Evolutionary conservation across 2,113 vertebrate genomes (phyloP), one percentile per base, ranked within the genome.

Genomic region (Malurus alboscapulatus): DNA sequence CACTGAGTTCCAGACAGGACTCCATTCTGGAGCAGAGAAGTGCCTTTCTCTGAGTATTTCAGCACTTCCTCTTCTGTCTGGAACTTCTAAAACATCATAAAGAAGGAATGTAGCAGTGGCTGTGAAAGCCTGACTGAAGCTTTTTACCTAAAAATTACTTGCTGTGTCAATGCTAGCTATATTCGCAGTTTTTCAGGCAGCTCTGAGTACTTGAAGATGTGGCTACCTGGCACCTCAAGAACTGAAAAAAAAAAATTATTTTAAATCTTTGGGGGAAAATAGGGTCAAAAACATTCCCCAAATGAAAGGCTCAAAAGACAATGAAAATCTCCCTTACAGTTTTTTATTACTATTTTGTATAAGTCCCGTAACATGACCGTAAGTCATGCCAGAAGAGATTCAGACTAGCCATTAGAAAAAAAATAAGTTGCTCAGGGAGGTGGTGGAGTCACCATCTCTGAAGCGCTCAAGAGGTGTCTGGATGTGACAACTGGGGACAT

Each of bases 21-120:
- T 92, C 83, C 84, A 69, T 91, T 63, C 82, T 80, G n/a, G 75
- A 74, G 72, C 82, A 94, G 65, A 91, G 89, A 80, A 92, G 63
- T 0, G 69, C 48, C 57, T 92, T 96, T 92, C 86, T 93, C 65
- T 77, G 83, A 84, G 44, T 69, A 80, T 91, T 95, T 94, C 87
- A 95, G 93, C 72, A 94, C 84, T 96, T 96, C 94, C 95, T 96
- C 19, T 96, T 95, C 89, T 92, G 93, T 94, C 94, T 96, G 95
- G 87, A 94, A 88, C 93, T 94, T 90, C 71, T 95, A 73, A 96
- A 90, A 59, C 92, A 93, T 94, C 92, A 94, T 94, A 87, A 94
- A 96, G 77, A 92, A 95, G 84, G 95, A 96, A 96, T 95, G 93
- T 68, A 86, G 47, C 36, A 86, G 90, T 92, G 87, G 79, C 87